Base-by-base conservation (phyloP, 2,888 invertebrate genomes). In the Drosophila anceps region DNA sequence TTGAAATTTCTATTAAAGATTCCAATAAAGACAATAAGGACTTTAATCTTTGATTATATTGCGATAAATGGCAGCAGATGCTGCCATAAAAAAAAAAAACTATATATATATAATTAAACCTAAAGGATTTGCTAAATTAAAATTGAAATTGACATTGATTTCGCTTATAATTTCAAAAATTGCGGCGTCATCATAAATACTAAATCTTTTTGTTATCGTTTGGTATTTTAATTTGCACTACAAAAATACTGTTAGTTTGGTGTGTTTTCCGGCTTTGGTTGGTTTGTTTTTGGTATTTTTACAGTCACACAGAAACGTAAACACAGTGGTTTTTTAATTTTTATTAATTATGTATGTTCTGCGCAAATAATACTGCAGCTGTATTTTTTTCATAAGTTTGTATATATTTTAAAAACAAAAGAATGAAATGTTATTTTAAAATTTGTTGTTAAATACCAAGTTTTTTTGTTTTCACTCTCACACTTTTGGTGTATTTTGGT, bases 1-100 rank as follows among this genome's bases (percentile, higher is more conserved):
- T 44, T 66, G n/a, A 43, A 37, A 51, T 53, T 20, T 44, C 59
- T 31, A 44, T 60, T 60, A 33, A 51, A 63, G 27, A 55, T 33
- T 63, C 41, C 46, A 73, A 77, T 73, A 73, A 69, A 76, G 33
- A 51, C 46, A 61, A 50, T 50, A 50, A 50, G 50, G 50, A 13
- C 13, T 33, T 20, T 13, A 50, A 50, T 18, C 31, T 31, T 31
- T 50, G 9, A 27, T 10, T n/a, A 2, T 6, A 29, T 18, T 41
- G 9, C 8, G n/a, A 39, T 9, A 24, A 24, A 24, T 24, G 24
- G 4, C 24, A 3, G 24, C 24, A 24, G 24, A 24, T 24, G n/a
- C n/a, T n/a, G n/a, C n/a, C n/a, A n/a, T n/a, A n/a, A n/a, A n/a
- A n/a, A n/a, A n/a, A n/a, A n/a, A n/a, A n/a, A n/a, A n/a, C n/a